Evolutionary conservation across 2,113 vertebrate species (phyloP), one percentile per base, ranked within the genome.

Genomic region (Bostrychus sinensis): DNA sequence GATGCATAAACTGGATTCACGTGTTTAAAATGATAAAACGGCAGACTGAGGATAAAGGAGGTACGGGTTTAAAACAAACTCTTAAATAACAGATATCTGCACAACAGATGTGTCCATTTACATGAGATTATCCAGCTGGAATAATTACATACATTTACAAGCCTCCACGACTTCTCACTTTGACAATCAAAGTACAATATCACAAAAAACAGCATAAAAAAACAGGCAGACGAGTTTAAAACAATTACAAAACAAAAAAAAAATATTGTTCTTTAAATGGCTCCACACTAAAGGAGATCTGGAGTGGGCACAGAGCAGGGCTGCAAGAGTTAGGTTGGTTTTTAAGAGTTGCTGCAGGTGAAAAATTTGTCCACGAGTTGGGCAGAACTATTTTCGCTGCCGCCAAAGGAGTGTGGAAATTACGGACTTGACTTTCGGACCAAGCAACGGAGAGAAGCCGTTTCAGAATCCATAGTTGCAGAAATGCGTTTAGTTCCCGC

Each of bases 131-230:
- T 54, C 80, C 70, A 82, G 77, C 67, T 77, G 61, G 64, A 76
- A 72, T 85, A 74, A 74, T 79, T 84, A 85, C 78, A 89, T 42
- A 81, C 71, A 84, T 82, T 72, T 84, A 86, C 80, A 86, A 55
- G 60, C 72, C 59, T 26, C 64, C 25, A 55, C 12, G 34, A 80
- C 66, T 66, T 67, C 13, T 55, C 54, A 81, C 80, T 77, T 68
- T 58, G 62, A 75, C 55, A 59, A 43, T 56, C 56, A 80, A 81
- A 81, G 50, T 56, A 65, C 66, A 54, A 60, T 26, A 34, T 36
- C 50, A 37, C 54, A 19, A 56, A 67, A 59, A 8, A 45, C 22
- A 28, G 19, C 51, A 56, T 32, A 7, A 3, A 45, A 38, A 16
- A 56, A 7, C 14, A 53, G 25, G n/a, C n/a, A 62, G 48, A 42